Conservation (phyloP, 2,113 vertebrate genomes). For the Bos javanicus region DNA sequence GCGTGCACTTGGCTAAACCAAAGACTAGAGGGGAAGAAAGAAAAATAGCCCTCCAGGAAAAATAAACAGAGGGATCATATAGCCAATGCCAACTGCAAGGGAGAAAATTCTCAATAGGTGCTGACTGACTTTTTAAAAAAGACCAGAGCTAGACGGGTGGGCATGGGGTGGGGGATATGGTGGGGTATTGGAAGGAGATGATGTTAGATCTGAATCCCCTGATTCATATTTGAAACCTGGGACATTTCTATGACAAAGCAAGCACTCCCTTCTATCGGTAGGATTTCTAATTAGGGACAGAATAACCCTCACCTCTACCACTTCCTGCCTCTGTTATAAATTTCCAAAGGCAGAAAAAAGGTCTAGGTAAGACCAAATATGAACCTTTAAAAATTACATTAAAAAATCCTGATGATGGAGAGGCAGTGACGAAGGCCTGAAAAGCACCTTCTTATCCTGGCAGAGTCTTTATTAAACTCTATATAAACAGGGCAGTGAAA, state of each 20-base stretch:
- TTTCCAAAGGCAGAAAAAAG: not conserved
- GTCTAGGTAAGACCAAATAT: not conserved
- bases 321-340: not conserved
- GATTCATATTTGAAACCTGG: not conserved
- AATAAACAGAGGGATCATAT: slow-evolving; percentile 32
- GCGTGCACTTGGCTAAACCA: slow-evolving; percentile 17
- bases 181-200: not conserved
- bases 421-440: slow-evolving; percentile 93
- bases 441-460: slow-evolving; percentile 97
- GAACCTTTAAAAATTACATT: not conserved
- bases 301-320: not conserved
- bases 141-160: not conserved
- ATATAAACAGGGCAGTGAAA: slow-evolving; percentile 92
- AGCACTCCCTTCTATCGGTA: not conserved
- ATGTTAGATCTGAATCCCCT: not conserved
- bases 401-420: slow-evolving; percentile 78
- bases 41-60: slow-evolving; percentile 2
- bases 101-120: not conserved
- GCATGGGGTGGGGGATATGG: rapidly evolving
- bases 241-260: not conserved
- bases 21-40: not conserved
- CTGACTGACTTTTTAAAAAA: not conserved
- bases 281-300: not conserved
- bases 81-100: not conserved
- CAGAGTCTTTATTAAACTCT: slow-evolving; percentile 99